Evolutionary conservation across 2,888 invertebrate genomes (phyloP), one percentile per base, ranked within the genome.

Genomic region (Apodemia duryi): DNA sequence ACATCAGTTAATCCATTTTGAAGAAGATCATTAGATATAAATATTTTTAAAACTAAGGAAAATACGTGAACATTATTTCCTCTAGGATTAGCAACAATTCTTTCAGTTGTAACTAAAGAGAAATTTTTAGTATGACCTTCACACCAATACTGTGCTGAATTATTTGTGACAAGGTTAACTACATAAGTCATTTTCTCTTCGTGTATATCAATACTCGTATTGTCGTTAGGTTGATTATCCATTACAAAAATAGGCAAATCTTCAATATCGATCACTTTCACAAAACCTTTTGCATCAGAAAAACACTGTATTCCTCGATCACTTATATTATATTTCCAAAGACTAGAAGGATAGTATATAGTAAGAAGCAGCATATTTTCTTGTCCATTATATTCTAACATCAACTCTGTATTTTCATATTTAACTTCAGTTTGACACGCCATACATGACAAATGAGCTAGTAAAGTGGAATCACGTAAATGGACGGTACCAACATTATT

Each of bases 81-180:
- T 71, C 77, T 82, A 29, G 89, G 86, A 67, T 88, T 89, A 0
- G 93, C 93, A 35, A 94, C 78, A 41, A 94, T 80, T 76, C 81
- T 92, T 11, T 91, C 79, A 0, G 94, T 93, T 65, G 78, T 73
- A 28, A 94, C 77, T 29, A 92, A 75, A n/a, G 88, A 79, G 73
- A 93, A 92, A 68, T 92, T 84, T 66, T 83, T 83, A 5, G 92
- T 87, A 71, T 94, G 93, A 0, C 93, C 94, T 80, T 94, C 93
- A 76, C 95, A 95, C 94, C 94, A 95, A 76, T 95, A 95, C 70
- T 93, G 88, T 1, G 94, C 94, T 0, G 94, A 91, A 67, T 90
- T 86, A 57, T 93, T 84, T 2, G 84, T 88, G 57, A 93, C 82
- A 1, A 93, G 77, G 70, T 92, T 84, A 2, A 95, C 74, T 65